phyloP scores from a whole-genome alignment of 1,140 invertebrate species.

The Microplitis mediator region DNA sequence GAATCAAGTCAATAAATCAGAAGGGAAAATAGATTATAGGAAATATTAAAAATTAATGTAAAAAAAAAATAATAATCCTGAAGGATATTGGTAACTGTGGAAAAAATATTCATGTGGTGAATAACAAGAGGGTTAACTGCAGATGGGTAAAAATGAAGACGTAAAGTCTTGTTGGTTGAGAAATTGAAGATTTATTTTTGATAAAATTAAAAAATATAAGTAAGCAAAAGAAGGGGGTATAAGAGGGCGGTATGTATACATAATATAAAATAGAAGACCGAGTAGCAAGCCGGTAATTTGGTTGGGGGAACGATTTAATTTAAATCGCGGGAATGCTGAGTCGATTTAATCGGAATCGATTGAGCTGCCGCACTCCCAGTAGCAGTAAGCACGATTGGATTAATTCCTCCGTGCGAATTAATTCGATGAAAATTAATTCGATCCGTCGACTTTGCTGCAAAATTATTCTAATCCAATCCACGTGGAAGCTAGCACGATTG shows the following conservation, averaged over 20 bases:
- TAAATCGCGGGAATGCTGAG: slow-evolving; percentile 41
- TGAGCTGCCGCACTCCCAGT: slow-evolving; percentile 27
- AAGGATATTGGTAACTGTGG: too few relatives aligned
- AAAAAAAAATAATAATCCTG: too few relatives aligned
- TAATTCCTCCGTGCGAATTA: slow-evolving; percentile 50
- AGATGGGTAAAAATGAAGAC: too few relatives aligned
- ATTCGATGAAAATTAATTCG: slow-evolving; percentile 56
- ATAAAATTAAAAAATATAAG: neutral
- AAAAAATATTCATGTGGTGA: too few relatives aligned
- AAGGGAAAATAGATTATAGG: neutral
- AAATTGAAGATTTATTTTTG: neutral
- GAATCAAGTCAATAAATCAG: neutral
- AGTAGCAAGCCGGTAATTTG: slow-evolving; percentile 19
- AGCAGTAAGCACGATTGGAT: slow-evolving; percentile 46
- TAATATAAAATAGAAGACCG: neutral
- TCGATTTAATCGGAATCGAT: slow-evolving; percentile 52
- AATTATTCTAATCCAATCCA: slow-evolving; percentile 44
- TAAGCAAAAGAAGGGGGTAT: neutral
- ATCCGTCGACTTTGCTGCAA: slow-evolving; percentile 35
- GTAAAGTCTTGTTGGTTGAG: too few relatives aligned
- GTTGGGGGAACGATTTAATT: slow-evolving; percentile 46
- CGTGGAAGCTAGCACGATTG: slow-evolving; percentile 20
- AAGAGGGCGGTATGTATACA: neutral
- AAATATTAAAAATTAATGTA: neutral
- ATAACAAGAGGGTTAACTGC: too few relatives aligned